These are phyloP conservation scores for Clinocottus analis DNA, from an alignment of 2,113 vertebrate species.

Conservation along the genomic window DNA sequence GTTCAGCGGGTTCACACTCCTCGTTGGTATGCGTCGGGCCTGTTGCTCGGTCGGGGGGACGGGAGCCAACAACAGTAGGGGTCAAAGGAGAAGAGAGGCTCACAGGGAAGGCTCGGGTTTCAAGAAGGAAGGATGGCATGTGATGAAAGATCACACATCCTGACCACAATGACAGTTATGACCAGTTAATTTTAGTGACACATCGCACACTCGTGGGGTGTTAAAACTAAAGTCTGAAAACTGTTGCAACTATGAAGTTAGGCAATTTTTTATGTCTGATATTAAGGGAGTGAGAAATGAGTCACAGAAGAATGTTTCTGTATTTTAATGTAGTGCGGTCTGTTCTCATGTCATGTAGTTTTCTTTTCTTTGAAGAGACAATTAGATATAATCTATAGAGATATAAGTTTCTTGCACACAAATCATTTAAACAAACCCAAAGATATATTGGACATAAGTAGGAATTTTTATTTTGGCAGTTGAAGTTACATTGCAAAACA, in stretches of 20 bases:
- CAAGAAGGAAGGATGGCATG: constrained; percentile 67
- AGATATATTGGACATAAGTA: background rate
- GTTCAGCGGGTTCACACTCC: constrained; percentile 30
- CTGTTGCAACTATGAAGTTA: constrained; percentile 20
- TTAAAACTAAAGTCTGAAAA: background rate
- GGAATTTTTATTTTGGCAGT: background rate
- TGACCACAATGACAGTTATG: constrained; percentile 22
- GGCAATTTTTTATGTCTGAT: background rate
- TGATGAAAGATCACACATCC: constrained; percentile 56
- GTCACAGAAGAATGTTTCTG: background rate
- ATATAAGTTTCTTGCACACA: background rate
- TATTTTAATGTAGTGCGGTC: too few relatives aligned
- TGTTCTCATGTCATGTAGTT: background rate
- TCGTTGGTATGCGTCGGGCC: constrained; percentile 2
- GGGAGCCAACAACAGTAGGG: constrained; percentile 10
- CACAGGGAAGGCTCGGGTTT: constrained; percentile 20
- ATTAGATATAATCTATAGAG: background rate
- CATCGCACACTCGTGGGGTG: background rate
- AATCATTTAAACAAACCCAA: background rate
- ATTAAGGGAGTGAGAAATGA: background rate
- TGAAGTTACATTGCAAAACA: background rate
- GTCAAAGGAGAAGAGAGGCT: constrained; percentile 61
- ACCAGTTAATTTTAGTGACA: constrained; percentile 9
- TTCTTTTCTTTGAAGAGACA: background rate
- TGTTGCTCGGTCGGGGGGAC: constrained; percentile 26